Conservation (phyloP, 2,113 vertebrate species). For the Tretioscincus oriximinensis region DNA sequence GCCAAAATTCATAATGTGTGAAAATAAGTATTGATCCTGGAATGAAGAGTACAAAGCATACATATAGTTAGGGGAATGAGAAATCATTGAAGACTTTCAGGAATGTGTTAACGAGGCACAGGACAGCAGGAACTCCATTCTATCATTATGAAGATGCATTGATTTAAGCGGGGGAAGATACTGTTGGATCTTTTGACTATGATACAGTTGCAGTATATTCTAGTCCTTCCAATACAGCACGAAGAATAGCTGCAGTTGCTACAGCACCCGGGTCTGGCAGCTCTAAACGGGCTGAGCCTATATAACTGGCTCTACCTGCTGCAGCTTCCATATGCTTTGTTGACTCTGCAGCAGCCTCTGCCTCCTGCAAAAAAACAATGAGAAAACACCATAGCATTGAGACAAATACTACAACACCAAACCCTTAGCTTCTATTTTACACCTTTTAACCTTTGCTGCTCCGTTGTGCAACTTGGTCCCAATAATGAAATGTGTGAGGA, state of each 20-base stretch:
- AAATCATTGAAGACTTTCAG: not conserved
- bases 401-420: not conserved
- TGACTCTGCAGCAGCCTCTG: conserved; percentile 78
- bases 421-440: not conserved
- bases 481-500: not conserved
- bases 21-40: not conserved
- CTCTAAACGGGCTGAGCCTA: conserved; percentile 76
- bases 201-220: conserved; percentile 11
- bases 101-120: not conserved
- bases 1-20: not conserved
- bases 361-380: conserved; percentile 69
- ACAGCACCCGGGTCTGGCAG: conserved; percentile 88
- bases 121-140: not conserved
- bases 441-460: not conserved
- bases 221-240: conserved; percentile 75
- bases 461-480: not conserved
- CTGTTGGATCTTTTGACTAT: no score
- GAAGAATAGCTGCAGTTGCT: conserved; percentile 79
- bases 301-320: conserved; percentile 92
- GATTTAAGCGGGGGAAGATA: not conserved
- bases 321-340: conserved; percentile 83
- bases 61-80: not conserved
- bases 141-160: not conserved
- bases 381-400: not conserved
- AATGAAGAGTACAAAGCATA: not conserved